phyloP scores from a whole-genome alignment of 2,888 invertebrate genomes.

The Orthosia incerta region DNA sequence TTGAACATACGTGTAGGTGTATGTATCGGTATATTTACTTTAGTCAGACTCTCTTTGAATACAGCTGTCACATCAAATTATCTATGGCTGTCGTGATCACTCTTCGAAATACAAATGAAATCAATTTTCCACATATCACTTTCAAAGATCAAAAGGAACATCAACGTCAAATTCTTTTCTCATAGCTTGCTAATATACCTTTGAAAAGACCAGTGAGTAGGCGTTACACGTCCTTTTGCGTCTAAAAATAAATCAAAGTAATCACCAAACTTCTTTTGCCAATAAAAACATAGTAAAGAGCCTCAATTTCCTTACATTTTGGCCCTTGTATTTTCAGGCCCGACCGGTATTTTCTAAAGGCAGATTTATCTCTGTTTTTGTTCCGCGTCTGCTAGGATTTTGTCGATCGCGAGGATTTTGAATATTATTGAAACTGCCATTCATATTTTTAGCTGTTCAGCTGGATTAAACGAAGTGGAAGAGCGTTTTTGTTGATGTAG shows the following conservation, averaged over 20 bases:
- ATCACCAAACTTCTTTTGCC: slow-evolving; percentile 47
- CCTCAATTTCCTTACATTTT: slow-evolving; percentile 69
- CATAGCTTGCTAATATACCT: not conserved
- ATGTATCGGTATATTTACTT: not conserved
- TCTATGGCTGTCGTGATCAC: not conserved
- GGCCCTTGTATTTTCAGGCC: slow-evolving; percentile 67
- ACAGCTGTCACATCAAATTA: not conserved
- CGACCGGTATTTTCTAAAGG: slow-evolving; percentile 50
- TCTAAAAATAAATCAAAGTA: slow-evolving; percentile 57
- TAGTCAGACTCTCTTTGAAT: not conserved
- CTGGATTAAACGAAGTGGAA: slow-evolving; percentile 34
- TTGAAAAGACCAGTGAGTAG: not conserved
- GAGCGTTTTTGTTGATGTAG: slow-evolving; percentile 32
- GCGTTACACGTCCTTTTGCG: not conserved
- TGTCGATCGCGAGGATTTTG: slow-evolving; percentile 58
- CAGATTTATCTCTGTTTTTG: slow-evolving; percentile 67
- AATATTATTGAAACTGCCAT: slow-evolving; percentile 60
- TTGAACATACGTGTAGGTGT: not conserved
- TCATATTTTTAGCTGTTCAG: slow-evolving; percentile 58
- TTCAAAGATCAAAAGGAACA: slow-evolving; percentile 1
- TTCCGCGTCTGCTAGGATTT: slow-evolving; percentile 63
- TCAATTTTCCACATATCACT: slow-evolving; percentile 2
- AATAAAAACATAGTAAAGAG: slow-evolving; percentile 65
- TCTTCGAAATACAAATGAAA: not conserved
- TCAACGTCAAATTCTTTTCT: slow-evolving; percentile 1